Base-by-base conservation (phyloP, 2,113 vertebrate species). In the Caretta caretta region DNA sequence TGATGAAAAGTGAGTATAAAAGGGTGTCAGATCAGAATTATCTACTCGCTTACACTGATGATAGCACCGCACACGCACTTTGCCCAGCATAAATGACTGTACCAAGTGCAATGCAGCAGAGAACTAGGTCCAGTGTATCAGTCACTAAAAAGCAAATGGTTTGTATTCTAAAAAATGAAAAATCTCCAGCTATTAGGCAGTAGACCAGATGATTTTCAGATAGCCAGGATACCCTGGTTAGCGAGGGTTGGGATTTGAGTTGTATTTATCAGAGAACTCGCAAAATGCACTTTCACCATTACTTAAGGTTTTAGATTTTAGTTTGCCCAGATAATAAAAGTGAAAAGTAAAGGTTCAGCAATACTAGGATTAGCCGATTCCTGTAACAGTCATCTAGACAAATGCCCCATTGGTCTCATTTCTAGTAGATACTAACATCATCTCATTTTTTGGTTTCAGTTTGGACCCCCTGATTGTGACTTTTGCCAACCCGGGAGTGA, bases 381-480 rank as follows among this genome's bases (percentile, higher is more conserved):
- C 53, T 19, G 46, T 53, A 5, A 56, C 6, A 24, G 50, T 19
- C 2, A 50, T 59, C n/a, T 12, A 2, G 81, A 3, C 16, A 16
- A n/a, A 31, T 2, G 9, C 16, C 20, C 10, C 1, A 3, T 46
- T 80, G 48, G 42, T 46, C 56, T 48, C 8, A 38, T 1, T 50
- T 62, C 25, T 80, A 88, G 13, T n/a, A 51, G 42, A 8, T 51
- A 4, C n/a, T 6, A 20, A 80, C 5, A 24, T 25, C 14, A 79
- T 13, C 75, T n/a, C 35, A n/a, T 69, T n/a, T 69, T 83, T 91
- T 95, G 87, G 3, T 97, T 98, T 13, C 96, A 99, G 99, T 88
- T 83, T 99, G 92, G 87, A 99, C 19, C 99, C 99, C 2, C 91
- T 97, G 51, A 94, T 99, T 24, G 98, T 98, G 20, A 97, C 92